Percentiles rank a stretch among this genome's conserved stretches.
phyloP scores from a whole-genome alignment of 2,797 vertebrate species.

The Phalloptychus januarius region DNA sequence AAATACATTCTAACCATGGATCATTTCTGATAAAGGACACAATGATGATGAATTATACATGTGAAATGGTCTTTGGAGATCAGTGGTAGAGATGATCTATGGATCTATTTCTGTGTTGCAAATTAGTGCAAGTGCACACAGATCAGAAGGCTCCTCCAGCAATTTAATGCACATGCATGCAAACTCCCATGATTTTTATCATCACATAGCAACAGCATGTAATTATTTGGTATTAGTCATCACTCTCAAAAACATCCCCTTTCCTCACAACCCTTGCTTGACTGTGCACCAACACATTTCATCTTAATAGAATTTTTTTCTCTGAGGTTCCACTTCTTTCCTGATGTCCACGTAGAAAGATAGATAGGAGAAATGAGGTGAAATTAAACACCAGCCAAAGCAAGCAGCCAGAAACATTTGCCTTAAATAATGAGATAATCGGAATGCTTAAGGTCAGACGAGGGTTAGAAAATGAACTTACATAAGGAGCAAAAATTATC shows the following conservation, averaged over 20 bases:
- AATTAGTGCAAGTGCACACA: not conserved
- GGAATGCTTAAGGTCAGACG: slow-evolving; percentile 30
- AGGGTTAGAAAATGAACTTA: slow-evolving; percentile 26
- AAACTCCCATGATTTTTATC: slow-evolving; percentile 22
- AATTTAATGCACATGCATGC: not conserved
- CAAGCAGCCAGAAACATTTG: slow-evolving; percentile 52
- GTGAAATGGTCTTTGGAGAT: slow-evolving; percentile 6
- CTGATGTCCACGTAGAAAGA: slow-evolving; percentile 41
- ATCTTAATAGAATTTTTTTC: slow-evolving; percentile 57
- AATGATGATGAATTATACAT: slow-evolving; percentile 5
- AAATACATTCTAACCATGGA: not conserved
- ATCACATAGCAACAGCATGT: slow-evolving; percentile 62
- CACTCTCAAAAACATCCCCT: slow-evolving; percentile 28
- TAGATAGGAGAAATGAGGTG: slow-evolving; percentile 49
- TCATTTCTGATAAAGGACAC: slow-evolving; percentile 15
- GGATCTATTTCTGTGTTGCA: not conserved
- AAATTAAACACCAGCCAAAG: slow-evolving; percentile 48
- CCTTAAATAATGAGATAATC: slow-evolving; percentile 56
- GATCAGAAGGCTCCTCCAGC: not conserved
- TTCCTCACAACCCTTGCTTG: slow-evolving; percentile 35
- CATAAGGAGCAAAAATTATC: slow-evolving; percentile 10
- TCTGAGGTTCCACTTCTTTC: slow-evolving; percentile 42
- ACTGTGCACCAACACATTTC: slow-evolving; percentile 64
- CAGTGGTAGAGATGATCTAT: not conserved
- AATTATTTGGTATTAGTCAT: slow-evolving; percentile 68